Percentiles rank a stretch among this genome's conserved stretches.
Evolutionary conservation across 2,888 invertebrate species (phyloP).

Genomic region (Nemotelus pantherinus): DNA sequence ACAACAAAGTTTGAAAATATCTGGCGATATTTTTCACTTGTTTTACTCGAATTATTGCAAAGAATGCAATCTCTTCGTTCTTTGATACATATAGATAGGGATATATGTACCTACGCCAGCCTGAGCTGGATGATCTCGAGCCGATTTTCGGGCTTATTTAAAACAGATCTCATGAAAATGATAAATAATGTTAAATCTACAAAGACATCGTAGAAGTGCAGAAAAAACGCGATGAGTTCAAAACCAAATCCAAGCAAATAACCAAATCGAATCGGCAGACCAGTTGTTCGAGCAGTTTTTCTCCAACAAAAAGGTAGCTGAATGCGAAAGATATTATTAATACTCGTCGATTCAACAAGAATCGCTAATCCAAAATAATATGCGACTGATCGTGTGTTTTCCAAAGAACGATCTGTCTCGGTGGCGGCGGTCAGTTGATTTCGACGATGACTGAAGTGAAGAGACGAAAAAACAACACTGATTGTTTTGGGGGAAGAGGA

Average conservation of each 20-base stretch:
- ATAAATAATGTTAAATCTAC: slow-evolving; percentile 10
- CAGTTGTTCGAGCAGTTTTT: slow-evolving; percentile 1
- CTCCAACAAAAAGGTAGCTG: slow-evolving; percentile 7
- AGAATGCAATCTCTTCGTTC: not conserved
- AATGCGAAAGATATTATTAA: slow-evolving; percentile 14
- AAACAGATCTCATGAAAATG: slow-evolving; percentile 11
- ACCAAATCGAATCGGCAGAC: slow-evolving; percentile 2
- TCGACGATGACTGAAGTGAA: not conserved
- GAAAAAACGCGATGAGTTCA: not conserved
- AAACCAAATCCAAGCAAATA: not conserved
- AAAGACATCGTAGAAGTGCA: not conserved
- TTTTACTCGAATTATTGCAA: slow-evolving; percentile 1
- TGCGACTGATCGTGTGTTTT: slow-evolving; percentile 1
- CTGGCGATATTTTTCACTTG: not conserved
- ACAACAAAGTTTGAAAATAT: not conserved
- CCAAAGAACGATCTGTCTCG: slow-evolving; percentile 23
- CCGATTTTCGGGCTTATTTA: slow-evolving; percentile 8
- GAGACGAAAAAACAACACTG: not conserved
- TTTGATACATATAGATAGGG: not conserved
- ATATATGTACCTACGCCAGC: not conserved
- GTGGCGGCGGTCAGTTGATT: not conserved
- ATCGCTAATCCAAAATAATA: slow-evolving; percentile 31
- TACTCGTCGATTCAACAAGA: slow-evolving; percentile 28
- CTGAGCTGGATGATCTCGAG: not conserved
- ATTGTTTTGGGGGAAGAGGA: not conserved